These are phyloP conservation scores for Acanthiza pusilla DNA, from an alignment of 2,797 vertebrate genomes.

Conservation along the genomic window DNA sequence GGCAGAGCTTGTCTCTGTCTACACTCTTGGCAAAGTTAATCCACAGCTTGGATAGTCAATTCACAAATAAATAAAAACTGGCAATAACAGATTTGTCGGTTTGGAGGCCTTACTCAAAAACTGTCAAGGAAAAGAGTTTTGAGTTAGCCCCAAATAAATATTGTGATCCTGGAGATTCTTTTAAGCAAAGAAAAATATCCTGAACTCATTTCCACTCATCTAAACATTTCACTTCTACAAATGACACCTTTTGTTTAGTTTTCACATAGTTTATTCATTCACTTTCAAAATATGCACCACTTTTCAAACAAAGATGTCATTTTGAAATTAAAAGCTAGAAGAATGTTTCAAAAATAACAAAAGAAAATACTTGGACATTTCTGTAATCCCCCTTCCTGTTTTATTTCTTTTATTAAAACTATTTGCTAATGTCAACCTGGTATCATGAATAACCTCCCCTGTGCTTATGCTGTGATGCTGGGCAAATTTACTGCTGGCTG, in stretches of 20 bases:
- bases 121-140: not conserved
- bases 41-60: not conserved
- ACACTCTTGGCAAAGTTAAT: not conserved
- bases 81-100: not conserved
- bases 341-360: not conserved
- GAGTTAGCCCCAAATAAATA: not conserved
- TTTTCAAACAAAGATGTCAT: not conserved
- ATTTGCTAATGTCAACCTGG: not conserved
- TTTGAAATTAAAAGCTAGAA: slow-evolving; percentile 3
- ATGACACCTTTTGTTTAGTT: slow-evolving; percentile 3
- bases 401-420: not conserved
- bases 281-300: not conserved
- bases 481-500: not conserved
- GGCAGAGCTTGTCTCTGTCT: not conserved
- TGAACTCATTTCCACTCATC: not conserved
- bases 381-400: not conserved
- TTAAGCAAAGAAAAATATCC: not conserved
- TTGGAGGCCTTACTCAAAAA: not conserved
- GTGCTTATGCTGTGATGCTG: not conserved
- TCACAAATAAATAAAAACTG: not conserved
- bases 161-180: not conserved
- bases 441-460: not conserved
- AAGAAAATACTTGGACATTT: slow-evolving; percentile 11
- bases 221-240: slow-evolving; percentile 1
- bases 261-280: not conserved